Evolutionary conservation across 2,113 vertebrate genomes (phyloP), one percentile per base, ranked within the genome.

Genomic region (Neogobius melanostomus): DNA sequence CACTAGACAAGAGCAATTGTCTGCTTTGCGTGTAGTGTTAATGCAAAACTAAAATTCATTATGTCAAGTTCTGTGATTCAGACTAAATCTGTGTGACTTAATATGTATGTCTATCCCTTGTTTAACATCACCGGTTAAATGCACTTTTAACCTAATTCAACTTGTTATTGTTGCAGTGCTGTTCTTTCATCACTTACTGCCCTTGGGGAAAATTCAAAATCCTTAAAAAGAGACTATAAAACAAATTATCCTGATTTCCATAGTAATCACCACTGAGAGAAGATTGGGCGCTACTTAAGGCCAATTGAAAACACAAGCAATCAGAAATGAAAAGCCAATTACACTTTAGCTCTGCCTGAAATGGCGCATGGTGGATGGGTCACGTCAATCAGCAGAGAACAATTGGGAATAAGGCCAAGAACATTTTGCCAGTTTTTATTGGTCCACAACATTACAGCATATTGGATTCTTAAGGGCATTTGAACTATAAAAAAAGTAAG

Each of bases 191-290:
- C 75, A 82, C 79, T 82, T 87, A 44, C 68, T 75, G 77, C 53
- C 82, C 68, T 68, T 21, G 43, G 70, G 81, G 86, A 81, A 90
- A 83, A 79, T 48, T 65, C 52, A 64, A 90, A 90, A 80, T 82
- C 85, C 87, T 75, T 89, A 78, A 91, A 68, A 84, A 86, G 88
- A 82, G 52, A 67, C 74, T 85, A 90, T 89, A 88, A 62, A 82
- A 66, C 68, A 90, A 94, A 94, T 95, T 95, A 95, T 93, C 90
- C 89, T 82, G 85, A 80, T 89, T 90, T 90, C 89, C 88, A 88
- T 89, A 92, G 86, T 90, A 91, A 93, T 90, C 86, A 88, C 87
- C 79, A 53, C 64, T 87, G 86, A 91, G 89, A 10, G 14, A 87
- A 92, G 91, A 92, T 80, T 90, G 90, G 76, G 77, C 75, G 76